A percentile compares a stretch with the other conserved stretches of the same genome.
phyloP scores from a whole-genome alignment of 2,797 vertebrate genomes.

The Paratrypauchen microcephalus region DNA sequence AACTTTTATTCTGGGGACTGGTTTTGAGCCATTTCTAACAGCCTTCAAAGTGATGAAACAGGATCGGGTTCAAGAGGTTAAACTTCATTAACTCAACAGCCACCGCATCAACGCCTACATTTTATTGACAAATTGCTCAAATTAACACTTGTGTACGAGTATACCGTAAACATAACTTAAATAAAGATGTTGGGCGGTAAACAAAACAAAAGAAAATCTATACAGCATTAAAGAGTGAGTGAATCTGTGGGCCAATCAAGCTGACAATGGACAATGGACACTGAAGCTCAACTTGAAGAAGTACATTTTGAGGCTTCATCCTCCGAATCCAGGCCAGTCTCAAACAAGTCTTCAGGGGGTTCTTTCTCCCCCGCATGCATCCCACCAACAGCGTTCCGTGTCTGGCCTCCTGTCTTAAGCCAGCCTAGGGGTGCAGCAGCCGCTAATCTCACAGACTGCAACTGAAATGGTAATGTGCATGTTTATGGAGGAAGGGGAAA shows the following conservation, averaged over 20 bases:
- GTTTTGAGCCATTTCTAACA: background rate
- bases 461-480: constrained; percentile 67
- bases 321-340: constrained; percentile 52
- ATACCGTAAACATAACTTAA: constrained; percentile 5
- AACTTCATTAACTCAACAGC: constrained; percentile 2
- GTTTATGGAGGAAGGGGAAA: constrained; percentile 55
- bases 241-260: constrained; percentile 41
- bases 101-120: background rate
- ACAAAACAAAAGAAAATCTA: constrained; percentile 5
- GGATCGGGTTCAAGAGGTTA: background rate
- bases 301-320: constrained; percentile 56
- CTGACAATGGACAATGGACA: constrained; percentile 53
- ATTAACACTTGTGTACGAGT: background rate
- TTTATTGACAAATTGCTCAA: background rate
- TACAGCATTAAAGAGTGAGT: constrained; percentile 8
- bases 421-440: constrained; percentile 66
- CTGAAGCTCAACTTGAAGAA: constrained; percentile 50
- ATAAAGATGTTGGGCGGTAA: constrained; percentile 6
- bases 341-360: constrained; percentile 62
- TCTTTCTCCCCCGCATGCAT: constrained; percentile 60
- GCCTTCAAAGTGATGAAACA: background rate
- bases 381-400: constrained; percentile 63
- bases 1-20: background rate
- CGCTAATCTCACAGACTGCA: constrained; percentile 56
- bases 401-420: constrained; percentile 65